A percentile compares a stretch with the other conserved stretches of the same genome.
These are phyloP conservation scores for Crocidura indochinensis DNA, from an alignment of 2,797 vertebrate genomes.

Conservation along the genomic window DNA sequence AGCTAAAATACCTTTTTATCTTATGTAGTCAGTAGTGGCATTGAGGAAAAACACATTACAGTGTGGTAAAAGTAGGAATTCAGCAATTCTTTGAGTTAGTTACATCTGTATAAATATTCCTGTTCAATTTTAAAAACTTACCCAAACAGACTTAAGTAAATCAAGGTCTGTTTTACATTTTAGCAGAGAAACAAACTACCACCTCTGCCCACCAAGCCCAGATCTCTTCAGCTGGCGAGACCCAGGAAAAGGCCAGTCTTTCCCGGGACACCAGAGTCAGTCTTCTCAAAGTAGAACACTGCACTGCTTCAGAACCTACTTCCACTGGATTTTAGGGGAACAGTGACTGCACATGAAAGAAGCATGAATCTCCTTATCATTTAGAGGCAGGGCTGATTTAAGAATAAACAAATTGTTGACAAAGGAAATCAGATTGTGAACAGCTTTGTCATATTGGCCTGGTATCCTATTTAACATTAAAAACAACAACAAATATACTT, in stretches of 20 bases:
- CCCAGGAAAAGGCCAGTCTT: background rate
- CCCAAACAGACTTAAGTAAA: slow-evolving; percentile 8
- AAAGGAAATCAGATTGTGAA: background rate
- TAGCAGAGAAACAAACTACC: slow-evolving; percentile 9
- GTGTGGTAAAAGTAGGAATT: background rate
- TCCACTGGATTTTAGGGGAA: background rate
- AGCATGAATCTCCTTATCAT: slow-evolving; percentile 6
- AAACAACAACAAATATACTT: background rate
- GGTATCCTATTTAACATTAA: slow-evolving; percentile 3
- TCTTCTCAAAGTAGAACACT: background rate
- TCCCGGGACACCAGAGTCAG: background rate
- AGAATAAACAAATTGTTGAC: slow-evolving; percentile 32
- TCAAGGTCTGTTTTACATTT: background rate
- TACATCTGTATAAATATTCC: slow-evolving; percentile 32
- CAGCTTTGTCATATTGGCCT: background rate
- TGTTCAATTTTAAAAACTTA: slow-evolving; percentile 43
- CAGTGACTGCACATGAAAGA: background rate
- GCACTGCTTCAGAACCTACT: background rate
- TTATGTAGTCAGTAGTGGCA: slow-evolving; percentile 2
- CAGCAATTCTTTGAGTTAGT: slow-evolving; percentile 31
- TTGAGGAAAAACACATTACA: background rate
- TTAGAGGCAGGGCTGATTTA: slow-evolving; percentile 56
- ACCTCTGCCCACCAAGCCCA: background rate
- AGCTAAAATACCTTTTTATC: slow-evolving; percentile 5
- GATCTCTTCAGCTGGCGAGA: background rate